These are phyloP conservation scores for Rhagophthalmus giganteus DNA, from an alignment of 2,888 invertebrate species.

Conservation along the genomic window DNA sequence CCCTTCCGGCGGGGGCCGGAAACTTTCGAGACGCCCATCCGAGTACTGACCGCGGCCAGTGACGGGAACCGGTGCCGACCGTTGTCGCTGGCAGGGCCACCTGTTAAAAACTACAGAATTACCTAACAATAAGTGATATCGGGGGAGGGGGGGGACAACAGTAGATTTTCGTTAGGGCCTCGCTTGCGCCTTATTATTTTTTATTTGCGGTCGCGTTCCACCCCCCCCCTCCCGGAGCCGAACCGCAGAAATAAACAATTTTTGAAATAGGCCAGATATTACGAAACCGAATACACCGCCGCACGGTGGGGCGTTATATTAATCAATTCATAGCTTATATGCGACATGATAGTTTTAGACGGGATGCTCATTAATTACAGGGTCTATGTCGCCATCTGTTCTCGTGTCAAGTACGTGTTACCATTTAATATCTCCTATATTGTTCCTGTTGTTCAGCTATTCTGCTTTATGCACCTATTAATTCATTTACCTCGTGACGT, in stretches of 20 bases:
- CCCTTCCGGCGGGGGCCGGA: too few species aligned
- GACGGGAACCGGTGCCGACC: too few species aligned
- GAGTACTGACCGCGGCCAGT: too few species aligned
- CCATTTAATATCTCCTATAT: conserved; percentile 31
- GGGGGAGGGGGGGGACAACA: too few species aligned
- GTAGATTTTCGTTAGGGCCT: neutral
- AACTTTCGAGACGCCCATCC: too few species aligned
- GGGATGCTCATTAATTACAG: conserved; percentile 29
- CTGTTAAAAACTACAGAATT: neutral
- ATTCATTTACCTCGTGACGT: conserved; percentile 13
- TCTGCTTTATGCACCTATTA: conserved; percentile 29
- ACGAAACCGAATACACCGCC: neutral
- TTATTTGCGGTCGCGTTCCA: neutral
- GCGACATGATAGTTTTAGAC: conserved; percentile 30
- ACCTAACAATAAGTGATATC: too few species aligned
- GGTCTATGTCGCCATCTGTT: conserved; percentile 30
- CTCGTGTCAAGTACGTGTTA: conserved; percentile 32
- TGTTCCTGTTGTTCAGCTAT: conserved; percentile 24
- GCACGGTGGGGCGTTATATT: conserved; percentile 18
- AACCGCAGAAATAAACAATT: neutral
- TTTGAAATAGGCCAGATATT: neutral
- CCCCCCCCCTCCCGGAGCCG: neutral
- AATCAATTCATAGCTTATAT: conserved; percentile 30
- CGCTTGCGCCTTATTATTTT: neutral
- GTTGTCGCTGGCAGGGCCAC: neutral